These are phyloP conservation scores for Acropternis orthonyx DNA, from an alignment of 2,797 vertebrate species.

Conservation along the genomic window DNA sequence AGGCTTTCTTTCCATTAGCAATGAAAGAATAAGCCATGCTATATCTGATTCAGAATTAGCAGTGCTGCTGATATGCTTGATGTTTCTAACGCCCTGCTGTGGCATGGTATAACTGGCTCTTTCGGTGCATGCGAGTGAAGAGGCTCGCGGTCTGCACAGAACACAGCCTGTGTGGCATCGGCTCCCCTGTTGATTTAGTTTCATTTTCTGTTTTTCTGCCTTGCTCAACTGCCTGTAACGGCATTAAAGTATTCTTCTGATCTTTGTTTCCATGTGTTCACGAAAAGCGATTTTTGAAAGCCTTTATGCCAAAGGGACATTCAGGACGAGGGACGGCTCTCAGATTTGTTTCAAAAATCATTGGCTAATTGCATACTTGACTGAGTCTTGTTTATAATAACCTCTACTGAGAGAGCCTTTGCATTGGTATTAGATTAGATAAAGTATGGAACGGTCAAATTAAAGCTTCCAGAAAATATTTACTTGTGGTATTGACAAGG, in stretches of 20 bases:
- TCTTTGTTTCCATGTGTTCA: slow-evolving; percentile 62
- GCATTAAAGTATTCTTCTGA: slow-evolving; percentile 69
- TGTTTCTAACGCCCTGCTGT: slow-evolving; percentile 11
- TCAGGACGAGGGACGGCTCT: slow-evolving; percentile 37
- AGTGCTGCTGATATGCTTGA: neutral
- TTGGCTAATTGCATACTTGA: neutral
- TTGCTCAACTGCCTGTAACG: slow-evolving; percentile 67
- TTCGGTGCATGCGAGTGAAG: neutral
- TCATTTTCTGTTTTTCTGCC: slow-evolving; percentile 75
- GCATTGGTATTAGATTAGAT: neutral
- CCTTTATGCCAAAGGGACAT: slow-evolving; percentile 41
- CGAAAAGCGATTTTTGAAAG: slow-evolving; percentile 37
- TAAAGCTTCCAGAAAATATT: neutral
- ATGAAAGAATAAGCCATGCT: neutral
- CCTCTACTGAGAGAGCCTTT: neutral
- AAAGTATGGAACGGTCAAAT: neutral
- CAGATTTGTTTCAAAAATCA: slow-evolving; percentile 9
- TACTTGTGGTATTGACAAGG: neutral
- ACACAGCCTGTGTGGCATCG: slow-evolving; percentile 45
- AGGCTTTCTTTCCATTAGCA: neutral
- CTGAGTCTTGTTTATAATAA: neutral
- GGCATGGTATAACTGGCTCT: neutral
- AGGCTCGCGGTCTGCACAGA: neutral
- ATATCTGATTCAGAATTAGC: neutral
- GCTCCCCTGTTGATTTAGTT: slow-evolving; percentile 74